Base-by-base conservation (phyloP, 2,888 invertebrate genomes). In the Gymnosoma rotundatum region DNA sequence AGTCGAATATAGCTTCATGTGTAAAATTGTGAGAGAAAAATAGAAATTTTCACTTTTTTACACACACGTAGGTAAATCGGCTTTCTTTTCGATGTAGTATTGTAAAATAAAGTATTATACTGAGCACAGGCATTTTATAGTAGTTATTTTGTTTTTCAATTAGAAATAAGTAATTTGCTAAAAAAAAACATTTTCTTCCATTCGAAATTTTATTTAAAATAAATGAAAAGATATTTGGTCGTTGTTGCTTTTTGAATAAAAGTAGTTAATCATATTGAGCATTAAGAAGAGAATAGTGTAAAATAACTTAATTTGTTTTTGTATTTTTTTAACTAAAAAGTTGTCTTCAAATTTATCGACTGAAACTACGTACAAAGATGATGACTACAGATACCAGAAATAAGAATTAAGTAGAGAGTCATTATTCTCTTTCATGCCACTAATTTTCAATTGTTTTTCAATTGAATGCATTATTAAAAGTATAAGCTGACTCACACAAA, bases 401-500 rank as follows among this genome's bases (percentile, higher is more conserved):
- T 54, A 78, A 70, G 79, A 66, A 50, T 69, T 64, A 18, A 48
- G 45, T 56, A 48, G 61, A 80, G 73, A 78, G 88, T 91, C 91
- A 91, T 91, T 91, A 91, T 91, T 91, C 91, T 91, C 91, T 91
- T 90, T 90, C 91, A 89, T 90, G 89, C 91, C 91, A 91, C 91
- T 91, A 91, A 91, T 89, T 90, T 90, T 90, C 88, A 91, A 91
- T 90, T 90, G 90, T 90, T 91, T 91, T 88, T 87, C 87, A 86
- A 87, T 87, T 86, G 87, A 86, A 83, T 86, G 87, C 86, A 80
- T 81, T 79, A 85, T 72, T 83, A 79, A 70, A 83, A 79, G 69
- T 72, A 82, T 74, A 69, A 83, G 4, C 25, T 25, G 25, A 25
- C 25, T 73, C 56, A 25, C 14, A 74, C 36, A 72, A 16, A 12